Evolutionary conservation across 2,113 vertebrate genomes (phyloP), one percentile per base, ranked within the genome.

Genomic region (Gopherus flavomarginatus): DNA sequence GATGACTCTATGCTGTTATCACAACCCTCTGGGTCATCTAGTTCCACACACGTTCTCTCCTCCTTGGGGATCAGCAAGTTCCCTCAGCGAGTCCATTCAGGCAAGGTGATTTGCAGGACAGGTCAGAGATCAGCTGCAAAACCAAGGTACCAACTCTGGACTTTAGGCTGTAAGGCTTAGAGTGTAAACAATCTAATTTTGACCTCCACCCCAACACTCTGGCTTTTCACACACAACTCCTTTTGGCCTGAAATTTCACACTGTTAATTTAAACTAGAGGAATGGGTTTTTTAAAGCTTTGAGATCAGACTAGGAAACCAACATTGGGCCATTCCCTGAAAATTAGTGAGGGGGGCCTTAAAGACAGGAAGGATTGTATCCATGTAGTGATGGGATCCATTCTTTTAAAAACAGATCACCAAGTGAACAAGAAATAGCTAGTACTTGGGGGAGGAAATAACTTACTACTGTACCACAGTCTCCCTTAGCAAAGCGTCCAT

Each of bases 171-270:
- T 72, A 42, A 50, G 50, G 50, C 50, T 50, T 50, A 50, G 50
- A 50, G 50, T 50, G 50, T 50, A 50, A 50, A 50, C 49, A 13
- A 4, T 50, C 13, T 14, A 11, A 27, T 42, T 77, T 72, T 24
- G 38, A 77, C 50, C 52, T 94, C 83, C 87, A 13, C 87, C 47
- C 69, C 19, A 85, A 91, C 78, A 56, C 78, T 89, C 53, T 88
- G n/a, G 96, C 11, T 81, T 91, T 93, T 75, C 81, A 93, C 57
- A 65, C 26, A 91, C 92, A 91, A 19, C 81, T 85, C 47, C 29
- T 92, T 88, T 88, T 65, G 80, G 77, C 62, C 92, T 89, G 62
- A 77, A 78, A 57, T 86, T 93, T 26, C 0, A 26, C 75, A 86
- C 52, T n/a, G 82, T 69, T 42, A 52, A 94, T 89, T 56, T 90